These are phyloP conservation scores for Cephonodes hylas DNA, from an alignment of 2,888 invertebrate species.

Conservation along the genomic window DNA sequence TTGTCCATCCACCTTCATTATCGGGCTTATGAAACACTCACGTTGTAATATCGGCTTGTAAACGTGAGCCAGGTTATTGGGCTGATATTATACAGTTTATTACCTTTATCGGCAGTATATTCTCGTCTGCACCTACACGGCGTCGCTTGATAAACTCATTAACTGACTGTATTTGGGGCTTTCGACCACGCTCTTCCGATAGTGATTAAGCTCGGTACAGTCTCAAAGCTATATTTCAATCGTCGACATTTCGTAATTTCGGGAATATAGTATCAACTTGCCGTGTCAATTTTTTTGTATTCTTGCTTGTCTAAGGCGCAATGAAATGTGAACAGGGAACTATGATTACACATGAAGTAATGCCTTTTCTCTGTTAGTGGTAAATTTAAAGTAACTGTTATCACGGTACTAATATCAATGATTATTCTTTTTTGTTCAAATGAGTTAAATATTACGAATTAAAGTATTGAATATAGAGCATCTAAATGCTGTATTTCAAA, in stretches of 20 bases:
- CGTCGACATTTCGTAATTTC: too few species aligned
- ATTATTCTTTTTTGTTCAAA: too few species aligned
- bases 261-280: too few species aligned
- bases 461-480: background rate
- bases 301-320: too few species aligned
- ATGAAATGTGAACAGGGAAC: too few species aligned
- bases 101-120: background rate
- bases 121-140: background rate
- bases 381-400: too few species aligned
- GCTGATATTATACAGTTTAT: background rate
- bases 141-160: background rate
- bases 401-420: too few species aligned
- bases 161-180: background rate
- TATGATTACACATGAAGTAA: too few species aligned
- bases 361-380: too few species aligned
- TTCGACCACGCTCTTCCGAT: background rate
- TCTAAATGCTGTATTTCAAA: background rate
- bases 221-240: too few species aligned
- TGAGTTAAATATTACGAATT: too few species aligned
- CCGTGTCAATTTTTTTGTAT: too few species aligned
- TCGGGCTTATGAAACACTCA: background rate
- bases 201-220: background rate
- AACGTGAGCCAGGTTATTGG: background rate
- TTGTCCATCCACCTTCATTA: background rate
- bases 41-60: background rate